Evolutionary conservation across 1,140 invertebrate genomes (phyloP), one percentile per base, ranked within the genome.

Genomic region (Drosophila sechellia): DNA sequence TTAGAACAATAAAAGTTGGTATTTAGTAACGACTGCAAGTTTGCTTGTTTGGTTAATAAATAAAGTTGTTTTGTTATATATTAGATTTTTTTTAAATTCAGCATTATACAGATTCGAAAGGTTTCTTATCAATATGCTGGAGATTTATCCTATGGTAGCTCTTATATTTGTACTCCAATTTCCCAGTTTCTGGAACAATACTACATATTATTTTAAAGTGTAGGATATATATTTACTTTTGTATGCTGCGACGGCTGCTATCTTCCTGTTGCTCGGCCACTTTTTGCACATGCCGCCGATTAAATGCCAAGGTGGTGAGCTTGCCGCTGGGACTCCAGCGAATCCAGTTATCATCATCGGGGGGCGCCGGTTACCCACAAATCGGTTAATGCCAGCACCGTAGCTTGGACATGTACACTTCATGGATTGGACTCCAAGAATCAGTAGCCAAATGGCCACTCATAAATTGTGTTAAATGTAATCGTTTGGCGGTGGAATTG

Each of bases 281-380:
- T 75, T 83, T 77, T 72, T 77, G 58, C 86, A 73, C 79, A 89
- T 87, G 81, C 78, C 65, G 52, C 66, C 77, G 63, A 72, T 76
- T 73, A 86, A 86, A 86, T 86, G 83, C 83, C 83, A 86, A 86
- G 83, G 84, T 86, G 61, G 75, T 61, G 60, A 50, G 40, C 56
- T 59, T 56, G 43, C 65, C 50, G 75, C 52, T 77, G 66, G 43
- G 57, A 63, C 53, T 53, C 43, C 43, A 55, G 12, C 37, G 64
- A 72, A 76, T 65, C 75, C 60, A 87, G 81, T 86, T 86, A 69
- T 52, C 45, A 52, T 81, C 86, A 59, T 46, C 45, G 48, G 48
- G 31, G 45, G 35, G 35, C 27, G 35, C 27, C 27, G 27, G 58
- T 45, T 53, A 63, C 58, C 37, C 37, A 68, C 57, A 74, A 53